phyloP scores from a whole-genome alignment of 2,797 vertebrate genomes.

The Nannoperca obscura region DNA sequence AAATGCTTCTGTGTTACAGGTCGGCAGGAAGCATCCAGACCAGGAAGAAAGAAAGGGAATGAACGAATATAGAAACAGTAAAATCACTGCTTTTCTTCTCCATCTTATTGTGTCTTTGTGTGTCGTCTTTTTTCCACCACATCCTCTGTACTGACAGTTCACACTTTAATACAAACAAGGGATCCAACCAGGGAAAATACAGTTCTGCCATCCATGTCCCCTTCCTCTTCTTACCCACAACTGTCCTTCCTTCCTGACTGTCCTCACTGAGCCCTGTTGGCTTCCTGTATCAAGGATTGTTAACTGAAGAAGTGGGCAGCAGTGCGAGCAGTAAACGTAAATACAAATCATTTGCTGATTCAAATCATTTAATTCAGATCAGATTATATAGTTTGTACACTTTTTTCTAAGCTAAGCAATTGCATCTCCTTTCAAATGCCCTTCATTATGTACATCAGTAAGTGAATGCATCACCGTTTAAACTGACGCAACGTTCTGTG shows the following conservation, averaged over 20 bases:
- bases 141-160: slow-evolving; percentile 57
- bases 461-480: not conserved
- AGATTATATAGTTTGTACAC: not conserved
- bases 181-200: slow-evolving; percentile 65
- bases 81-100: slow-evolving; percentile 36
- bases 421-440: not conserved
- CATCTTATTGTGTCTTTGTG: slow-evolving; percentile 59
- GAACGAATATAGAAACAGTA: slow-evolving; percentile 47
- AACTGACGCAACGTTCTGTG: too few relatives aligned
- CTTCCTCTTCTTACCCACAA: slow-evolving; percentile 54
- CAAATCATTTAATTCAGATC: not conserved
- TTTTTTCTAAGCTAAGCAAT: not conserved
- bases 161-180: slow-evolving; percentile 62
- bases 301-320: slow-evolving; percentile 23
- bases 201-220: slow-evolving; percentile 46
- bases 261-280: slow-evolving; percentile 34
- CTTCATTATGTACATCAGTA: not conserved
- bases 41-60: slow-evolving; percentile 33
- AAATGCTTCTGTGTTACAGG: slow-evolving; percentile 50
- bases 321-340: not conserved
- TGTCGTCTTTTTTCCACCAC: slow-evolving; percentile 47
- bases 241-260: slow-evolving; percentile 68
- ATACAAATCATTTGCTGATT: not conserved
- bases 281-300: slow-evolving; percentile 39
- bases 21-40: slow-evolving; percentile 47